Conservation (phyloP, 2,888 invertebrate species). For the Cyclophora albipunctata region DNA sequence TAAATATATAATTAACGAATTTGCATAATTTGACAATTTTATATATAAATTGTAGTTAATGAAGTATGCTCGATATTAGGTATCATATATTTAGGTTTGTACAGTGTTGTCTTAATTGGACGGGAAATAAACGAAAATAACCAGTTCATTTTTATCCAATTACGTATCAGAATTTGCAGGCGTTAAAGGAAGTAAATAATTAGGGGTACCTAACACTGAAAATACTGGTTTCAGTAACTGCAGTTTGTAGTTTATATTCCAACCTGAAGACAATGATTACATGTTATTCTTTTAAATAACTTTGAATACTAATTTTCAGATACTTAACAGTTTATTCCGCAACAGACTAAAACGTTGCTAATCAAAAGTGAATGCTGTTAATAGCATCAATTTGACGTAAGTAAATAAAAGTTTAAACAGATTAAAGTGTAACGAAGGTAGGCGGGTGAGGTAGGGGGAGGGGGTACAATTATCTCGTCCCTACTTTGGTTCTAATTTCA, state of each 20-base stretch:
- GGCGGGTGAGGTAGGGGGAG: conserved; percentile 24
- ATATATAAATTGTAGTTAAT: conserved; percentile 16
- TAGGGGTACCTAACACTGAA: too few species aligned
- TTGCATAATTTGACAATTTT: conserved; percentile 18
- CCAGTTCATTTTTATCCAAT: too few species aligned
- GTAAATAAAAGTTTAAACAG: conserved; percentile 72
- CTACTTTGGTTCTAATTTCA: conserved; percentile 70
- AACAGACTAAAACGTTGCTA: conserved; percentile 11
- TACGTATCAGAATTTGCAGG: too few species aligned
- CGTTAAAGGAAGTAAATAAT: too few species aligned
- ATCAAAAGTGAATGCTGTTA: conserved; percentile 43
- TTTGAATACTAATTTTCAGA: too few species aligned
- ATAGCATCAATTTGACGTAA: conserved; percentile 60
- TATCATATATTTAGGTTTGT: background rate
- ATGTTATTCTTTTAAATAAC: too few species aligned
- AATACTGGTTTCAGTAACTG: too few species aligned
- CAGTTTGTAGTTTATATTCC: too few species aligned
- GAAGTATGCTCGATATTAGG: conserved; percentile 9
- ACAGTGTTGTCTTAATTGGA: too few species aligned
- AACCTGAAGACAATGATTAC: too few species aligned
- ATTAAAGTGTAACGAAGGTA: conserved; percentile 66
- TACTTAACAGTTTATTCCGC: too few species aligned
- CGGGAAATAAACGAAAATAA: too few species aligned
- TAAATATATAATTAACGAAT: conserved; percentile 18
- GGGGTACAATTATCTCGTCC: conserved; percentile 67